Evolutionary conservation across 2,888 invertebrate species (phyloP).

Genomic region (Lasioglossum figueresi): DNA sequence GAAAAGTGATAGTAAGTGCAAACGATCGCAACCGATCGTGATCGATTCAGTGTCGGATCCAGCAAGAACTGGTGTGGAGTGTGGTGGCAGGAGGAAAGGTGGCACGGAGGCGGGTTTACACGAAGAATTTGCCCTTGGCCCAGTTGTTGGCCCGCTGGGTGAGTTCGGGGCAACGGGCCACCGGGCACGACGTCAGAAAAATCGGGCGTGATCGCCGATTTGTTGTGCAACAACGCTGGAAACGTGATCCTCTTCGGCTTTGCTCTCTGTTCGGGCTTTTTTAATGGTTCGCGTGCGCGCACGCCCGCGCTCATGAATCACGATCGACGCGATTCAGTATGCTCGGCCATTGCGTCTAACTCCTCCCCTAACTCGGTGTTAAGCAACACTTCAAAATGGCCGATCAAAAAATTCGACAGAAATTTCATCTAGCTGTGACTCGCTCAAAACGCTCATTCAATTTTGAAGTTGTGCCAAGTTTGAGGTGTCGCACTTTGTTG

Average conservation of each 20-base stretch:
- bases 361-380: neutral
- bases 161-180: slow-evolving; percentile 19
- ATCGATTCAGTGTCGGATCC: neutral
- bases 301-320: slow-evolving; percentile 34
- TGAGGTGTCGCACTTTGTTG: too few relatives aligned
- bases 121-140: slow-evolving; percentile 59
- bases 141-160: slow-evolving; percentile 30
- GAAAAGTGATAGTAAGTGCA: neutral
- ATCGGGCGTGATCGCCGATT: slow-evolving; percentile 36
- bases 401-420: neutral
- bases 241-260: slow-evolving; percentile 42
- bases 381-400: neutral
- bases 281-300: slow-evolving; percentile 41
- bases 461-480: too few relatives aligned
- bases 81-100: neutral
- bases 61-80: neutral
- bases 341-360: slow-evolving; percentile 30
- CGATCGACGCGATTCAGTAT: slow-evolving; percentile 53
- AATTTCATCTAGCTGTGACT: neutral
- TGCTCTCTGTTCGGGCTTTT: neutral
- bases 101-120: slow-evolving; percentile 18
- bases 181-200: slow-evolving; percentile 34
- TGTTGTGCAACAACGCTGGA: slow-evolving; percentile 29
- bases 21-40: neutral
- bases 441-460: neutral